Evolutionary conservation across 1,140 invertebrate genomes (phyloP).

Genomic region (Heliothis subflexa): DNA sequence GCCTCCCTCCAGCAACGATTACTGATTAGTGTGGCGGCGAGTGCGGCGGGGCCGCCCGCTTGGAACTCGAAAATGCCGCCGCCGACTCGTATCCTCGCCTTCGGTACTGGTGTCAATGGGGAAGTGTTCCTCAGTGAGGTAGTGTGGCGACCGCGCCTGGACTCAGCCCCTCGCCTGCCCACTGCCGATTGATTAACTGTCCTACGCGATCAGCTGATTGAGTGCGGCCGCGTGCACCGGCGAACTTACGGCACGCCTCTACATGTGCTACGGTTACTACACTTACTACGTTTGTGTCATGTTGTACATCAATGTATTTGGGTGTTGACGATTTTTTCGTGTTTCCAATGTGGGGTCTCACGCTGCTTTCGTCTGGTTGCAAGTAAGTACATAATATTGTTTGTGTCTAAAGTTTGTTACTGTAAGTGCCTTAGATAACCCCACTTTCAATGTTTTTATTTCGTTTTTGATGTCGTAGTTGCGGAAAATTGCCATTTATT

Average conservation of each 20-base stretch:
- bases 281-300: conserved; percentile 74
- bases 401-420: conserved; percentile 28
- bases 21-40: conserved; percentile 83
- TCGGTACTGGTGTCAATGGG: conserved; percentile 59
- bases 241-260: conserved; percentile 56
- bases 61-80: conserved; percentile 69
- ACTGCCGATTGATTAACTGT: conserved; percentile 60
- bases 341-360: conserved; percentile 54
- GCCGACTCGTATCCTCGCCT: conserved; percentile 57
- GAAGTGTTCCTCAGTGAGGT: conserved; percentile 44
- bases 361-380: conserved; percentile 42
- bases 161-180: conserved; percentile 40
- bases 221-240: conserved; percentile 57
- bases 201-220: conserved; percentile 72
- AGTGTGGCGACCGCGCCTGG: conserved; percentile 28
- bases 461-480: conserved; percentile 17
- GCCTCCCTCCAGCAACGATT: conserved; percentile 84
- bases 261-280: conserved; percentile 69
- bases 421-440: conserved; percentile 30
- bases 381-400: conserved; percentile 59
- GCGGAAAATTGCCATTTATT: conserved; percentile 31
- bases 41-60: conserved; percentile 77
- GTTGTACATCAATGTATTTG: conserved; percentile 69
- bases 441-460: conserved; percentile 46
- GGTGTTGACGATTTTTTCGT: conserved; percentile 66